phyloP scores from a whole-genome alignment of 2,797 vertebrate species.

The Pelodytes ibericus region DNA sequence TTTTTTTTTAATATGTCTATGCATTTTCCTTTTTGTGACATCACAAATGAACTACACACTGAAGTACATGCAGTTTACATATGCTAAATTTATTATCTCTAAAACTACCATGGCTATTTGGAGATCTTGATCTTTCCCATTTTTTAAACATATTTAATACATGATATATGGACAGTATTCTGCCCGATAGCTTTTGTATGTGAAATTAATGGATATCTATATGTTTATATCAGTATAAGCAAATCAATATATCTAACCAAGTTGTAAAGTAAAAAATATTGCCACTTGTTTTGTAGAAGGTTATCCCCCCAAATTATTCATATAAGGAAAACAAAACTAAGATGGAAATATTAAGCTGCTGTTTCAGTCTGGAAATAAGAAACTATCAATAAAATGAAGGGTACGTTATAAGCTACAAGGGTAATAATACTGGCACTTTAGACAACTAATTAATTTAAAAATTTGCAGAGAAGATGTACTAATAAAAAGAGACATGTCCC shows the following conservation, averaged over 20 bases:
- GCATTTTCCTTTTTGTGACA: no score
- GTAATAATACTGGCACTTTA: not conserved
- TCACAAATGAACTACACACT: no score
- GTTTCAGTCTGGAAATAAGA: constrained; percentile 7
- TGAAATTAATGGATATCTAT: not conserved
- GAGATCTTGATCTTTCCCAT: no score
- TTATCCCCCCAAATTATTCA: constrained; percentile 3
- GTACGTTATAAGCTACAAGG: not conserved
- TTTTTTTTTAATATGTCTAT: no score
- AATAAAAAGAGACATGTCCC: not conserved
- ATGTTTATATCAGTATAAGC: not conserved
- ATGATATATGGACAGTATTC: no score
- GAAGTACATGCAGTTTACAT: no score
- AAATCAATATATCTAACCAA: not conserved
- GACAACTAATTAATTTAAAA: not conserved
- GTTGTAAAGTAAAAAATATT: not conserved
- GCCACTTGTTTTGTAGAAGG: not conserved
- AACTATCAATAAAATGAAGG: not conserved
- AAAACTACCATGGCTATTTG: no score
- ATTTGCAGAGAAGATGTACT: not conserved
- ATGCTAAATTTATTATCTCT: no score
- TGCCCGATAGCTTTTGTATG: not conserved
- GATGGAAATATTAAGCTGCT: constrained; percentile 13
- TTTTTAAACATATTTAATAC: no score
- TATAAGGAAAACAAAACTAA: constrained; percentile 5